Evolutionary conservation across 2,113 vertebrate species (phyloP), one percentile per base, ranked within the genome.

Genomic region (Gavialis gangeticus): DNA sequence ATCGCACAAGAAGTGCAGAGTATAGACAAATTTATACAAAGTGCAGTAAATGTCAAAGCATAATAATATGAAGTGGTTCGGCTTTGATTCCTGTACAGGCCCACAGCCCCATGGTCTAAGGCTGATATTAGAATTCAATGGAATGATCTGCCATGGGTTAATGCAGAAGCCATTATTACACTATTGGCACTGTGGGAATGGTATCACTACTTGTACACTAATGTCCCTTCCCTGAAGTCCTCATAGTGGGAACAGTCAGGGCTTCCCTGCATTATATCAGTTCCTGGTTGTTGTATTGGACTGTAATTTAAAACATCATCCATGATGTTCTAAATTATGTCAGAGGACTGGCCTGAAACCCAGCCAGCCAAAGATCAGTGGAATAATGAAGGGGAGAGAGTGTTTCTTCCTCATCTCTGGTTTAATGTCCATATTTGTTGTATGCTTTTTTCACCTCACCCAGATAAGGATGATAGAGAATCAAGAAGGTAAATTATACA

Each of bases 1-100:
- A 1, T 27, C 16, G 37, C 0, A 0, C 4, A 57, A 62, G 77
- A 86, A 91, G n/a, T 0, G 1, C 0, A 0, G 28, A 4, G 17
- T 60, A 85, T 10, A 71, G n/a, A 37, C 80, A 25, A 58, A 5
- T 82, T 80, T 69, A 64, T 59, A 0, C 0, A 2, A 62, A 5
- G 28, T 13, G 34, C 30, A 80, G 55, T 21, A 1, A 10, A 21
- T 62, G 4, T 25, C 64, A 12, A 63, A 34, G 84, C n/a, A 3
- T 63, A 10, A 11, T 63, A 34, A n/a, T 21, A 2, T 1, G 25
- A 0, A 1, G n/a, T 25, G 75, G 76, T 55, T 34, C 7, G 46
- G 66, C n/a, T 46, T 22, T 34, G 34, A 46, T 46, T 37, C 69
- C 34, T 46, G 22, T 12, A 73, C 34, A 46, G 67, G 24, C 37